phyloP scores from a whole-genome alignment of 1,140 invertebrate genomes.

The Frieseomelitta varia region DNA sequence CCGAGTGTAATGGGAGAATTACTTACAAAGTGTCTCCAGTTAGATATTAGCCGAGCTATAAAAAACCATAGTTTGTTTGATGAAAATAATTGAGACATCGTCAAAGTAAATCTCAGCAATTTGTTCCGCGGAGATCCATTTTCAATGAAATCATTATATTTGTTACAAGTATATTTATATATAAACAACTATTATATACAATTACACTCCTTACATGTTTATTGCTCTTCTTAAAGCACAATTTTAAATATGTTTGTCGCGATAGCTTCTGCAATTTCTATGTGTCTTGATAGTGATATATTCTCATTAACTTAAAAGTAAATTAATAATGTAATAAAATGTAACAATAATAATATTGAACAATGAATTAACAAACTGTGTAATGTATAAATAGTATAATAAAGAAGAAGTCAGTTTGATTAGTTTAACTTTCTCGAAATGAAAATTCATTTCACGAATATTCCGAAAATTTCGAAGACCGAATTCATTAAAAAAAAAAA shows the following conservation, averaged over 20 bases:
- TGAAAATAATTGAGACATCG: slow-evolving; percentile 57
- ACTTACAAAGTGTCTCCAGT: slow-evolving; percentile 42
- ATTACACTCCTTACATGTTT: background rate
- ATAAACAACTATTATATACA: background rate
- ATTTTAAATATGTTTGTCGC: too few species aligned
- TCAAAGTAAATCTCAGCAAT: background rate
- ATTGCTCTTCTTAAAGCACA: too few species aligned
- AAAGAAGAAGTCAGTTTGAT: too few species aligned
- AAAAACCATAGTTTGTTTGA: slow-evolving; percentile 55
- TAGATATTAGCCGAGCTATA: slow-evolving; percentile 50
- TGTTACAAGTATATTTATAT: background rate
- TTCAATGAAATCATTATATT: slow-evolving; percentile 34
- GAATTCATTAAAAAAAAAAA: background rate
- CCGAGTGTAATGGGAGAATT: slow-evolving; percentile 16
- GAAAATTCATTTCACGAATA: background rate
- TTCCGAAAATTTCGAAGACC: background rate
- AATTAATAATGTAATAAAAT: too few species aligned
- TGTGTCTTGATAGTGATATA: too few species aligned
- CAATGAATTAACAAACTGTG: too few species aligned
- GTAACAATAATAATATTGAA: too few species aligned
- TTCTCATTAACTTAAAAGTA: too few species aligned
- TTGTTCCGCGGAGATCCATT: slow-evolving; percentile 21
- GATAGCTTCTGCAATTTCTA: too few species aligned
- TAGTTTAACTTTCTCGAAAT: background rate
- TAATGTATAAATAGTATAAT: too few species aligned